A percentile compares a stretch with the other conserved stretches of the same genome.
These are phyloP conservation scores for Taeniopygia guttata DNA, from an alignment of 2,797 vertebrate genomes.

Conservation along the genomic window DNA sequence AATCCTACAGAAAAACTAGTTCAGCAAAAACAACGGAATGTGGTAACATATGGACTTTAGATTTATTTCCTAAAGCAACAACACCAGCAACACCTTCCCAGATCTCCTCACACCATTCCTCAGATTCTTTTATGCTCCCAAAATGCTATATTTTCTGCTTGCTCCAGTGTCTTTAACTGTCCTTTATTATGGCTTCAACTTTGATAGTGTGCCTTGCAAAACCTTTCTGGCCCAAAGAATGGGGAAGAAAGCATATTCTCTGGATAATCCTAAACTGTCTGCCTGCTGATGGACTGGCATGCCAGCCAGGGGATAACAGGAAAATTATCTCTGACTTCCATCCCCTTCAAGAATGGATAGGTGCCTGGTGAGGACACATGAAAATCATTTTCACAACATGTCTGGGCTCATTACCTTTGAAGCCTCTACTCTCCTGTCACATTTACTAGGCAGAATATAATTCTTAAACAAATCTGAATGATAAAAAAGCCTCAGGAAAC, in stretches of 20 bases:
- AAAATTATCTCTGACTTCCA: background rate
- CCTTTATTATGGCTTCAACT: background rate
- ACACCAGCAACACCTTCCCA: background rate
- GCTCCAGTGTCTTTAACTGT: background rate
- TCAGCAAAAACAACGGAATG: background rate
- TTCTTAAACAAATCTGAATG: background rate
- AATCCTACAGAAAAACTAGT: background rate
- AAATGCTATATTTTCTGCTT: background rate
- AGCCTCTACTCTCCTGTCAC: background rate
- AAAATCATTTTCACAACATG: background rate
- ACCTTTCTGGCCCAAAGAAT: background rate
- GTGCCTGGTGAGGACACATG: background rate
- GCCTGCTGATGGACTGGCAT: background rate
- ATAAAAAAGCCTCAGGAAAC: slow-evolving; percentile 21
- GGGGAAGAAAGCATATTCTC: background rate
- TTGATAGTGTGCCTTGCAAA: background rate
- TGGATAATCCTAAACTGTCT: background rate
- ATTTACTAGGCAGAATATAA: background rate
- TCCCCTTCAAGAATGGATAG: accelerated
- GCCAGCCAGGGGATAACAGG: background rate
- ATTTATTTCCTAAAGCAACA: background rate
- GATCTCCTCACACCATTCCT: background rate
- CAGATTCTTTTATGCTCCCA: background rate
- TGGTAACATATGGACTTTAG: accelerated
- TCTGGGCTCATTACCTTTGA: background rate